phyloP scores from a whole-genome alignment of 2,797 vertebrate species.

The Cyclopterus lumpus region DNA sequence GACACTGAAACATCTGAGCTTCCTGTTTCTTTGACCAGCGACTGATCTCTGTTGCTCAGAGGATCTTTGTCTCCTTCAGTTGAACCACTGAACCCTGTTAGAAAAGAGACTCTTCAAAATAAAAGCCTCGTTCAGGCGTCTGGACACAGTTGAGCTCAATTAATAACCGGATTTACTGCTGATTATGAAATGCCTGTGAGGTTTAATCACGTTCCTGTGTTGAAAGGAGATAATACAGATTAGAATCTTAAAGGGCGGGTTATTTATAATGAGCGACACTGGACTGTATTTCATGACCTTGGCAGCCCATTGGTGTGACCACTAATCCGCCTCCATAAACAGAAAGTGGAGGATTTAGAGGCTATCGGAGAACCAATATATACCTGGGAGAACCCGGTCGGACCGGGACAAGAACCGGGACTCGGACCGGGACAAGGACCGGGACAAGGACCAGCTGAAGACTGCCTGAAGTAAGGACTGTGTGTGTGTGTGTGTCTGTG shows the following conservation, averaged over 20 bases:
- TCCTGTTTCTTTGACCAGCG: background rate
- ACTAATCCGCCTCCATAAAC: slow-evolving; percentile 94
- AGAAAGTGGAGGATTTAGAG: slow-evolving; percentile 89
- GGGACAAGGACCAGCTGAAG: slow-evolving; percentile 40
- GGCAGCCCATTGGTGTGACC: slow-evolving; percentile 88
- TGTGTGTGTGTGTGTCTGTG: too few relatives aligned
- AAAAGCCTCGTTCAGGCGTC: too few relatives aligned
- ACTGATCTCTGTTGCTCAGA: background rate
- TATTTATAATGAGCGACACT: slow-evolving; percentile 83
- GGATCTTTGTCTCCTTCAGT: background rate
- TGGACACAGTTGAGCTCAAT: too few relatives aligned
- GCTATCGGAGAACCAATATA: slow-evolving; percentile 91
- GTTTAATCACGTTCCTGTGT: slow-evolving; percentile 32
- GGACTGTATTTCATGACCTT: slow-evolving; percentile 88
- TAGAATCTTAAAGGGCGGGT: slow-evolving; percentile 80
- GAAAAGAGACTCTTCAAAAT: background rate
- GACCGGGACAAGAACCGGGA: slow-evolving; percentile 72
- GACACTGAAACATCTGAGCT: background rate
- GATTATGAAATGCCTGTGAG: slow-evolving; percentile 15
- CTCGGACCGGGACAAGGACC: slow-evolving; percentile 66
- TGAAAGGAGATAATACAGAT: slow-evolving; percentile 61
- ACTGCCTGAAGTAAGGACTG: too few relatives aligned
- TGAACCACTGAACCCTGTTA: background rate
- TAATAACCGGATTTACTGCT: background rate
- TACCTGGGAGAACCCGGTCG: slow-evolving; percentile 88